Evolutionary conservation across 2,113 vertebrate genomes (phyloP).

Genomic region (Ciconia boyciana): DNA sequence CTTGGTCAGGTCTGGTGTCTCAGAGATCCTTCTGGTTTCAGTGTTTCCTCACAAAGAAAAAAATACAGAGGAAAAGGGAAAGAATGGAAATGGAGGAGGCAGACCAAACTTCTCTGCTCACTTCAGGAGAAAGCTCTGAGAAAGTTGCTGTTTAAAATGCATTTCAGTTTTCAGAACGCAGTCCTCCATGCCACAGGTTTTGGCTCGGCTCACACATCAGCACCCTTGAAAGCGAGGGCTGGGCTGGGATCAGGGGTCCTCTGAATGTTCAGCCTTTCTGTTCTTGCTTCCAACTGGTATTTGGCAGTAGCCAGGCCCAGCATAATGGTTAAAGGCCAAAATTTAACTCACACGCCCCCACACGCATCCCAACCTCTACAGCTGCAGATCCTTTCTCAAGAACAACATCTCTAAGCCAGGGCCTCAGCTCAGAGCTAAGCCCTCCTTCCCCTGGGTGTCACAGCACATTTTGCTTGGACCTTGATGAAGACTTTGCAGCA

Average conservation of each 20-base stretch:
- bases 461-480: background rate
- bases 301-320: background rate
- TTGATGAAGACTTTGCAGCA: background rate
- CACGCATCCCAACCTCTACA: background rate
- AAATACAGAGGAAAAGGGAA: background rate
- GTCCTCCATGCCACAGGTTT: background rate
- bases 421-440: background rate
- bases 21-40: slow-evolving; percentile 66
- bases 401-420: background rate
- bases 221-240: background rate
- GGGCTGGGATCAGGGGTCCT: background rate
- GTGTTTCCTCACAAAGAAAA: background rate
- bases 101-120: background rate
- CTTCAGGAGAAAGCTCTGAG: background rate
- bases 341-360: background rate
- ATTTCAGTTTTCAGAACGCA: background rate
- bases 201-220: background rate
- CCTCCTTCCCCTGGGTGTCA: background rate
- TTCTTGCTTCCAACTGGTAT: background rate
- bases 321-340: background rate
- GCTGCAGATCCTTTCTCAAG: background rate
- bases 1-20: slow-evolving; percentile 70
- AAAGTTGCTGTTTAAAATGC: background rate
- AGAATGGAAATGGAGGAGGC: background rate
- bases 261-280: background rate